phyloP scores from a whole-genome alignment of 2,888 invertebrate species.

The Agriopis aurantiaria region DNA sequence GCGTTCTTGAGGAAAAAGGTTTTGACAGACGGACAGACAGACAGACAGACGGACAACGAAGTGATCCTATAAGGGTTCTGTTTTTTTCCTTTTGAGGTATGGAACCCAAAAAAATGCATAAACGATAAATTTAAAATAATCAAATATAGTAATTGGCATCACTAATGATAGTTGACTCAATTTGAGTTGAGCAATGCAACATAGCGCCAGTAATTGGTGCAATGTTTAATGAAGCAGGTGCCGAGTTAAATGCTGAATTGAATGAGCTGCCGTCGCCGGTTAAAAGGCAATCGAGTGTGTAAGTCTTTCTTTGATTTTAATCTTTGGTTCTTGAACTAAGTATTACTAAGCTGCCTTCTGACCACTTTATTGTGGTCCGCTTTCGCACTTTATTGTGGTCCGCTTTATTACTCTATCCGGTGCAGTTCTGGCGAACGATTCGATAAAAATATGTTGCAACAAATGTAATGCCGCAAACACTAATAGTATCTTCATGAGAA shows the following conservation, averaged over 20 bases:
- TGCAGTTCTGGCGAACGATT: too few species aligned
- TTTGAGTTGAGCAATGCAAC: slow-evolving; percentile 14
- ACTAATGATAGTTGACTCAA: slow-evolving; percentile 16
- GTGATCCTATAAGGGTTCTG: too few species aligned
- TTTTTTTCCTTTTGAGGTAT: too few species aligned
- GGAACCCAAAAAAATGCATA: not conserved
- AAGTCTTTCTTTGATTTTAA: slow-evolving; percentile 23
- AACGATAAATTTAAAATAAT: not conserved
- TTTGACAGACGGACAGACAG: too few species aligned
- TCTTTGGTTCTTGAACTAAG: not conserved
- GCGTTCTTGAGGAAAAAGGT: too few species aligned
- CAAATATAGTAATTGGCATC: not conserved
- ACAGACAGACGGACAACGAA: too few species aligned
- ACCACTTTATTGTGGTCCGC: not conserved
- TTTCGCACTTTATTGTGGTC: not conserved
- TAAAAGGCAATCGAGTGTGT: slow-evolving; percentile 12
- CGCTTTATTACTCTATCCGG: not conserved
- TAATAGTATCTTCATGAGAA: too few species aligned
- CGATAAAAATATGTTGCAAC: too few species aligned
- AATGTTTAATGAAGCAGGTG: slow-evolving; percentile 62
- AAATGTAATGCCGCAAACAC: too few species aligned
- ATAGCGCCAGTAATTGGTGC: slow-evolving; percentile 48
- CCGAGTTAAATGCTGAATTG: slow-evolving; percentile 48
- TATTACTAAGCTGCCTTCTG: not conserved
- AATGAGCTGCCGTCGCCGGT: slow-evolving; percentile 28